phyloP scores from a whole-genome alignment of 2,888 invertebrate genomes.

The Stenichneumon culpator region DNA sequence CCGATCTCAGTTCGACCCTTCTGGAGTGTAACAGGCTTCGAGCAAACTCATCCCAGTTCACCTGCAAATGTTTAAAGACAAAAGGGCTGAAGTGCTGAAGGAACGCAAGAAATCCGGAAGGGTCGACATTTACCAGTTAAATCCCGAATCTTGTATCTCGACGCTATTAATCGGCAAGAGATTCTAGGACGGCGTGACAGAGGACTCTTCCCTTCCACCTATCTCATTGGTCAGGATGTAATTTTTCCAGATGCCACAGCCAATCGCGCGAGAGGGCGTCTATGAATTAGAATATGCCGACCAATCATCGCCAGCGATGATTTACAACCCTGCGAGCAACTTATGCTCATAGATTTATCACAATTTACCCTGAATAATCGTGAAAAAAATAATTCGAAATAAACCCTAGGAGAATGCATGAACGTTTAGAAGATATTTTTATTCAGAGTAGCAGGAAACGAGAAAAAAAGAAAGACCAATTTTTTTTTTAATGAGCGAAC shows the following conservation, averaged over 20 bases:
- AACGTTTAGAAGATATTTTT: slow-evolving; percentile 14
- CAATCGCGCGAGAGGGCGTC: slow-evolving; percentile 1
- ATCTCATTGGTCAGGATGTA: slow-evolving; percentile 29
- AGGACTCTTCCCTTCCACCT: slow-evolving; percentile 3
- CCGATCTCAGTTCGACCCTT: background rate
- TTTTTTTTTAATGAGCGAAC: background rate
- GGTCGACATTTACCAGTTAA: background rate
- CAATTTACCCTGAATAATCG: background rate
- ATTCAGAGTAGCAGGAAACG: background rate
- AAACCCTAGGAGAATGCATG: slow-evolving; percentile 25
- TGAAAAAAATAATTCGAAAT: slow-evolving; percentile 10
- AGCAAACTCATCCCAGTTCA: background rate
- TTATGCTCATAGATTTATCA: background rate
- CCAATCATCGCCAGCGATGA: background rate
- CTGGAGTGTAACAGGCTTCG: background rate
- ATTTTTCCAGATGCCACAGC: slow-evolving; percentile 42
- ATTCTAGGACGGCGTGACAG: background rate
- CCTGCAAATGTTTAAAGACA: background rate
- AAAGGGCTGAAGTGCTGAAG: background rate
- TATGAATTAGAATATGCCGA: background rate
- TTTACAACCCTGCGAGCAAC: slow-evolving; percentile 24
- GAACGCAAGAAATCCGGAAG: background rate
- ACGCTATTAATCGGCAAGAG: slow-evolving; percentile 5
- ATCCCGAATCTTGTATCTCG: slow-evolving; percentile 27
- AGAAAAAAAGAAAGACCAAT: background rate